Evolutionary conservation across 2,797 vertebrate genomes (phyloP).

Genomic region (Neomorphus geoffroyi): DNA sequence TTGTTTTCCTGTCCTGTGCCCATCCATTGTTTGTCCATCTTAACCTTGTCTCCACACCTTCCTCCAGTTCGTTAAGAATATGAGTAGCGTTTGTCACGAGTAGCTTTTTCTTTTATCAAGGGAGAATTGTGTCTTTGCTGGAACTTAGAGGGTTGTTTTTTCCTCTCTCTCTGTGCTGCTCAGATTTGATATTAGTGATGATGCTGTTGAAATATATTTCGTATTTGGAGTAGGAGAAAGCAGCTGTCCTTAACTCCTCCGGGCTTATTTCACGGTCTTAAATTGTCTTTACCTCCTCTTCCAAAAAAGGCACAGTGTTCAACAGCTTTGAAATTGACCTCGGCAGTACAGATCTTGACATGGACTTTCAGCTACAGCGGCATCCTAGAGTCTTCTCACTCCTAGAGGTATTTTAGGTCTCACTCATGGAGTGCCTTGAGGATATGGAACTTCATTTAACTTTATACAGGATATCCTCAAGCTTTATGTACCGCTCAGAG

Average conservation of each 20-base stretch:
- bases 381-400: neutral
- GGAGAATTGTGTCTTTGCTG: neutral
- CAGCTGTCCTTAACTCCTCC: neutral
- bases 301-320: neutral
- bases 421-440: neutral
- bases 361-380: neutral
- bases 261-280: conserved; percentile 13
- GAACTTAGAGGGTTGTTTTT: neutral
- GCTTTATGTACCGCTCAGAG: neutral
- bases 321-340: neutral
- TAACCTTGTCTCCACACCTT: neutral
- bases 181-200: neutral
- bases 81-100: neutral
- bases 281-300: neutral
- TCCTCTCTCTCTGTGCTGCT: neutral
- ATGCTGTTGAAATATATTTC: neutral
- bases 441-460: neutral
- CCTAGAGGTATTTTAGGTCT: neutral
- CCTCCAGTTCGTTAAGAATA: neutral
- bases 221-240: neutral
- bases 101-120: neutral
- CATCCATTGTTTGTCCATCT: neutral
- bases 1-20: neutral
- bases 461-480: neutral
- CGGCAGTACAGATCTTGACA: neutral